phyloP scores from a whole-genome alignment of 2,113 vertebrate species.

The Planiliza haematocheilus region DNA sequence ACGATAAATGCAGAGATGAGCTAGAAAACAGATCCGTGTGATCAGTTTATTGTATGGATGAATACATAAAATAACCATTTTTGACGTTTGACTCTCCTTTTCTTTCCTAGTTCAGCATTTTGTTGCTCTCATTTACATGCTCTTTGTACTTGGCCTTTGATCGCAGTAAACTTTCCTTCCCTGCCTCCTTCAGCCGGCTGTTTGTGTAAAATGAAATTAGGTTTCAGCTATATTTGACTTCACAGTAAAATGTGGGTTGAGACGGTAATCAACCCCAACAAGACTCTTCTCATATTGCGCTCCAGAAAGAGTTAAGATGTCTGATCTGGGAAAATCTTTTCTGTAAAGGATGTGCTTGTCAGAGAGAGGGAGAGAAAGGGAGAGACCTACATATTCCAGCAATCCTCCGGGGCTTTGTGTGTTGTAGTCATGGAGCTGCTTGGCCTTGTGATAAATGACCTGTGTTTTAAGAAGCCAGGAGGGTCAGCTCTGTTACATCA shows the following conservation, averaged over 20 bases:
- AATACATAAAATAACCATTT: slow-evolving; percentile 6
- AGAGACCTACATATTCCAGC: slow-evolving; percentile 18
- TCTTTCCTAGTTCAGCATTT: not conserved
- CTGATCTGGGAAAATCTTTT: slow-evolving; percentile 24
- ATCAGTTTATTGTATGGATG: slow-evolving; percentile 6
- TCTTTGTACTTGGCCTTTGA: not conserved
- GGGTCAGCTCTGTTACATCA: slow-evolving; percentile 38
- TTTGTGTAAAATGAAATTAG: not conserved
- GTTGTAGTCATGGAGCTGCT: slow-evolving; percentile 17
- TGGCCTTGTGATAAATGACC: slow-evolving; percentile 49
- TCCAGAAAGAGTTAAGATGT: slow-evolving; percentile 17
- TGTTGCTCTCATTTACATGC: too few species aligned
- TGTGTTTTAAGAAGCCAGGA: slow-evolving; percentile 37
- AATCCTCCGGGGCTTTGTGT: slow-evolving; percentile 37
- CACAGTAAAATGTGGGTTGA: slow-evolving; percentile 8
- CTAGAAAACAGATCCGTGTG: slow-evolving; percentile 1
- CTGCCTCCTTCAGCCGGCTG: not conserved
- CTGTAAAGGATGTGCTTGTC: slow-evolving; percentile 12
- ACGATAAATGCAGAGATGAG: slow-evolving; percentile 1
- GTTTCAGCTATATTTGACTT: not conserved
- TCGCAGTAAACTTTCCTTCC: not conserved
- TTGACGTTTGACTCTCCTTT: not conserved
- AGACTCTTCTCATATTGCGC: not conserved
- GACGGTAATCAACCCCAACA: not conserved
- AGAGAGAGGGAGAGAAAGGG: slow-evolving; percentile 1